Evolutionary conservation across 2,113 vertebrate genomes (phyloP), one percentile per base, ranked within the genome.

Genomic region (Crocuta crocuta): DNA sequence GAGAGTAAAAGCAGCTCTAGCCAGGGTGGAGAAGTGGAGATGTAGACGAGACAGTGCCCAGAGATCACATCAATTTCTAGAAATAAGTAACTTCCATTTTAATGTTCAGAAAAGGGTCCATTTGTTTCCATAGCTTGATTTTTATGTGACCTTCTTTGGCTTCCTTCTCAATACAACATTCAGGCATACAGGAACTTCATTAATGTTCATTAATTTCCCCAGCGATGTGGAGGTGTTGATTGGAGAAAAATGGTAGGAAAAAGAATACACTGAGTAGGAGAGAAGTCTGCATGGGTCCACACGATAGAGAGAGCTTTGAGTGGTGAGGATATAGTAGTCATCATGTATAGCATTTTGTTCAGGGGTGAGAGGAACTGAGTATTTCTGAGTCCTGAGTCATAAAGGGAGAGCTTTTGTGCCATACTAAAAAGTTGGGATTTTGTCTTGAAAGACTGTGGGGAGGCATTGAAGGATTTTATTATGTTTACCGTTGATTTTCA

Each of bases 401-500:
- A 90, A 96, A 96, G 61, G 50, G n/a, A 82, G n/a, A 21, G 2
- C 43, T 94, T 88, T 80, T 21, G 55, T 84, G 28, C 53, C 43
- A 48, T 28, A 68, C 31, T 63, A 45, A 79, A 43, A 26, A 85
- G 61, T 33, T 92, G 73, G 58, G 31, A 76, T 96, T 97, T 96
- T 92, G 68, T 94, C 70, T 70, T 87, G n/a, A 94, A 96, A 78
- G 79, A 28, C 92, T 89, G 5, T 82, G 4, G 81, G 73, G 71
- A 96, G 55, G 10, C 43, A 96, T 23, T 80, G 48, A 95, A 96
- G 35, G 48, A 83, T 91, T 97, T 98, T 96, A 84, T 95, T 96
- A 70, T 58, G 26, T 93, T 86, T 82, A 61, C 78, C 90, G 76
- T 93, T 92, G 95, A 95, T 96, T 98, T 95, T 91, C 76, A 95